A percentile compares a stretch with the other conserved stretches of the same genome.
Evolutionary conservation across 2,888 invertebrate species (phyloP).

Genomic region (Orgyia antiqua): DNA sequence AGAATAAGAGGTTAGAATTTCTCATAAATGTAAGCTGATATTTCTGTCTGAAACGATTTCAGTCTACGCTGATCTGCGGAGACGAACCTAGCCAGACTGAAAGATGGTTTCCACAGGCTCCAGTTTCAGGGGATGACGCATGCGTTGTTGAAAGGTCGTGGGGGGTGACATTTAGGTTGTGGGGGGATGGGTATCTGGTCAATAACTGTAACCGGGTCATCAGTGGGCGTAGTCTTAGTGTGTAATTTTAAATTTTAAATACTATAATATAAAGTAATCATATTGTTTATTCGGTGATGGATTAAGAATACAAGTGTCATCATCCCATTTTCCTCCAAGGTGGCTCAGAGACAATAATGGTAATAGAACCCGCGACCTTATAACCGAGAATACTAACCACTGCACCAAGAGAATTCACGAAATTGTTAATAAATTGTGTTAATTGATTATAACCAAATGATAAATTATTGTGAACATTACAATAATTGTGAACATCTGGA

Average conservation of each 20-base stretch:
- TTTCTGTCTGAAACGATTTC: conserved; percentile 16
- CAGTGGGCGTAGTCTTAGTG: conserved; percentile 23
- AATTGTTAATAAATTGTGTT: too few species aligned
- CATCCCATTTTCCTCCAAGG: too few species aligned
- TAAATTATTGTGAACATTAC: too few species aligned
- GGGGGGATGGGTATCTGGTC: conserved; percentile 35
- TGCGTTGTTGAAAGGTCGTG: conserved; percentile 57
- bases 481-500: too few species aligned
- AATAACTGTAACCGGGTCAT: conserved; percentile 47
- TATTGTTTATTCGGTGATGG: too few species aligned
- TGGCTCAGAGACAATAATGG: too few species aligned
- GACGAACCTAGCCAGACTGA: conserved; percentile 43
- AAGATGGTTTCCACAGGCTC: conserved; percentile 31
- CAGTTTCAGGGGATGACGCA: conserved; percentile 33
- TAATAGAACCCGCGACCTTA: too few species aligned
- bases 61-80: conserved; percentile 28
- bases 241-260: background rate
- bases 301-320: too few species aligned
- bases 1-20: conserved; percentile 42
- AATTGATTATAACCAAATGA: too few species aligned
- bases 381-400: too few species aligned
- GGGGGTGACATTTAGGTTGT: conserved; percentile 38
- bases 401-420: too few species aligned
- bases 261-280: too few species aligned
- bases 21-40: conserved; percentile 55